Evolutionary conservation across 2,888 invertebrate genomes (phyloP), one percentile per base, ranked within the genome.

Genomic region (Synanthedon formicaeformis): DNA sequence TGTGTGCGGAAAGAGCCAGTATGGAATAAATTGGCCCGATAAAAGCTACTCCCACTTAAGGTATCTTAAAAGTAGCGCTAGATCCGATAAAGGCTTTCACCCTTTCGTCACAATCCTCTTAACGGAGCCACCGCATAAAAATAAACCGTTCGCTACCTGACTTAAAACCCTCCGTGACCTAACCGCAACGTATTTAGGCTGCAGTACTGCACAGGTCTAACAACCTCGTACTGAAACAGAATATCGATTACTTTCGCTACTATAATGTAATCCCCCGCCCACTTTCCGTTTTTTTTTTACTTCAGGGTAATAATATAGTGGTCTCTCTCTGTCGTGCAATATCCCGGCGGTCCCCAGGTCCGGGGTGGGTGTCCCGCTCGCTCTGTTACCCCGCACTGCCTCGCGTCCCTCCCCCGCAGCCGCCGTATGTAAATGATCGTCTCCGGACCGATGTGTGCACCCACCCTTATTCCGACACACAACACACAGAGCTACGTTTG

Each of bases 241-340:
- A 88, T 88, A 88, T 88, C 88, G 88, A 88, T 88, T 88, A 88
- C 88, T 88, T 88, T 88, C 88, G 87, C 88, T 88, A 86, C 88
- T 86, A 85, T 88, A 88, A 88, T 88, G 84, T 88, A 88, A 88
- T 87, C 88, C 88, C 81, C 88, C 88, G 88, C 88, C 88, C 88
- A 88, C 87, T 82, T 84, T 85, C 81, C 81, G 78, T 81, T 85
- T 86, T 86, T 34, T 18, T 34, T 86, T 84, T 80, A 79, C 78
- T 74, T 69, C 73, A 72, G 75, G 81, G 82, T 79, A 76, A 78
- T 76, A 78, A 73, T 84, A 84, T 78, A 78, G 81, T 84, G 71
- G 78, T 84, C 86, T 79, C 81, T 75, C 73, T 87, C 79, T 66
- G 59, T 58, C 74, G 61, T 73, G 66, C 71, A 63, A 70, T 70